A percentile compares a stretch with the other conserved stretches of the same genome.
phyloP scores from a whole-genome alignment of 23 tunicate species.

The Oikopleura dioica region DNA sequence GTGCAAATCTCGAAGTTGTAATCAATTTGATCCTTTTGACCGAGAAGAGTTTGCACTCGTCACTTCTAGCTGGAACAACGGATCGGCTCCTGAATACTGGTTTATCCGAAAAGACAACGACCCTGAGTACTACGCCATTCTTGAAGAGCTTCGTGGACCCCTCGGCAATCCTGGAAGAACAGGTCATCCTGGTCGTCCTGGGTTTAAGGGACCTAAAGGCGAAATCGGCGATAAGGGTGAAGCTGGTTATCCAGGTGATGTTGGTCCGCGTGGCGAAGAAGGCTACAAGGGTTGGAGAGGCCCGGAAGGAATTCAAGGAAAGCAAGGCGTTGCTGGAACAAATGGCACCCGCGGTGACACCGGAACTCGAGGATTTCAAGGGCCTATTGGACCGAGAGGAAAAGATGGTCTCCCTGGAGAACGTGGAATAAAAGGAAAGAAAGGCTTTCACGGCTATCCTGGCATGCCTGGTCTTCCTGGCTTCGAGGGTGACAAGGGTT shows the following conservation, averaged over 20 bases:
- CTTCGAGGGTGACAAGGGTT: slow-evolving; percentile 75
- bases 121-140: too few relatives aligned
- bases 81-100: too few relatives aligned
- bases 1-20: too few relatives aligned
- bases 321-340: slow-evolving; percentile 76
- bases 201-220: slow-evolving; percentile 44
- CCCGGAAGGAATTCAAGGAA: slow-evolving; percentile 52
- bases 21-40: too few relatives aligned
- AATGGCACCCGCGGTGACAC: slow-evolving; percentile 25
- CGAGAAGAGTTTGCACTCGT: too few relatives aligned
- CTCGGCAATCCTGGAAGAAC: too few relatives aligned
- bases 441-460: slow-evolving; percentile 43
- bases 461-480: slow-evolving; percentile 54
- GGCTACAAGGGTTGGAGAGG: slow-evolving; percentile 86
- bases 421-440: slow-evolving; percentile 46
- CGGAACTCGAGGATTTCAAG: slow-evolving; percentile 36
- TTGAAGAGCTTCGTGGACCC: too few relatives aligned
- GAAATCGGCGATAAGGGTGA: slow-evolving; percentile 67
- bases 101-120: slow-evolving; percentile 40
- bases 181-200: slow-evolving; percentile 62
- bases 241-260: slow-evolving; percentile 67
- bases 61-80: too few relatives aligned
- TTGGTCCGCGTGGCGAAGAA: slow-evolving; percentile 53
- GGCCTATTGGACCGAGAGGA: slow-evolving; percentile 47
- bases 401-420: slow-evolving; percentile 41